Evolutionary conservation across 2,113 vertebrate genomes (phyloP), one percentile per base, ranked within the genome.

Genomic region (Coptodon bakossiorum): DNA sequence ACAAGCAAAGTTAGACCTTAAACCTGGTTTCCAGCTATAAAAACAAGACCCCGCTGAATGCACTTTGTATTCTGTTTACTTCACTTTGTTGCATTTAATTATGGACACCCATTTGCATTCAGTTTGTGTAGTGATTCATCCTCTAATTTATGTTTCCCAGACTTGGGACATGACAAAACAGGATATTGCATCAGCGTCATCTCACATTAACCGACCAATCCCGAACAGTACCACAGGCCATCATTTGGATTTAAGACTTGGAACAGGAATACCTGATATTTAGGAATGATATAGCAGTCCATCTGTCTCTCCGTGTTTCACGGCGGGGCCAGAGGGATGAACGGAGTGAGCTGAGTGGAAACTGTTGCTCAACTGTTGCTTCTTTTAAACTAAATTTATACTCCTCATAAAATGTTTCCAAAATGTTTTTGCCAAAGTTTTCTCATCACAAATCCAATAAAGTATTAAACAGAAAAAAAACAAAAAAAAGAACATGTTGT

Each of bases 321-420:
- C 27, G 9, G 16, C 59, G 48, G 27, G 57, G 89, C 83, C 63
- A 87, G 48, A 73, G 53, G 45, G 43, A 7, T 29, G 38, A 89
- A 85, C 1, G 56, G 63, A 88, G 14, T 29, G 86, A 73, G 22
- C 80, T 71, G 38, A 36, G 73, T 90, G 90, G 91, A 91, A 93
- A 92, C 16, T 83, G 16, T 87, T 83, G 54, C 90, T 89, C 83
- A 87, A 24, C 29, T 84, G 85, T 52, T 52, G 61, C 76, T n/a
- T 59, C 73, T 73, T 85, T 66, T 52, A 84, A 83, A 76, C 27
- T 3, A 68, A 87, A 87, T 89, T 86, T 89, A 92, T 61, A 43
- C 27, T 17, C 34, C 40, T 81, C 36, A 82, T 89, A 86, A 91
- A 94, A 89, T n/a, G 17, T 38, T 88, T 29, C 53, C n/a, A 48